Base-by-base conservation (phyloP, 2,888 invertebrate species). In the Oscheius myriophilus region DNA sequence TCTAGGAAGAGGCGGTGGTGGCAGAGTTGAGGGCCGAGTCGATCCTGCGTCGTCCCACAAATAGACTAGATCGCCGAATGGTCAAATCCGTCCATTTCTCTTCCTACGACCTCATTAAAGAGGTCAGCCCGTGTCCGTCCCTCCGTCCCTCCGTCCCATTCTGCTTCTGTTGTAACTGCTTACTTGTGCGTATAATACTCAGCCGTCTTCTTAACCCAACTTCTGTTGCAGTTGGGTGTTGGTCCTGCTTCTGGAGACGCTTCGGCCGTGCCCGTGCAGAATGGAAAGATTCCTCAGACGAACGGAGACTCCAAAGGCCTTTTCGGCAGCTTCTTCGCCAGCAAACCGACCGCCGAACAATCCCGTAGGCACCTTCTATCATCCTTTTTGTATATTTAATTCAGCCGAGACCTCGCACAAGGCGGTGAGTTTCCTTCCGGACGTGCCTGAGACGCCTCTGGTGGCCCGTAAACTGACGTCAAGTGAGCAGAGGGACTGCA, bases 401-500 rank as follows among this genome's bases (percentile, higher is more conserved):
- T 42, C 21, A 68, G 68, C 46, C 7, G 55, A 54, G 23, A n/a
- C 63, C 1, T 21, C 49, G 12, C 25, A 45, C 46, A 62, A 62
- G 18, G 57, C 63, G 16, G 76, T 72, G 1, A 78, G 75, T 45
- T 73, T 82, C 58, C 66, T 82, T 25, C 81, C 79, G 21, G 81
- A 80, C 59, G 79, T 82, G 1, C 82, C 82, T 2, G 79, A 79
- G 42, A 74, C 74, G 11, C 74, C 76, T 33, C 51, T 74, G 6
- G 46, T 61, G 25, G 74, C 73, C 43, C 58, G 84, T 9, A 75
- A 81, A 55, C 63, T 86, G 59, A 84, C 84, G 4, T 53, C 75
- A 1, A 74, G 80, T 11, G 86, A 86, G 58, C 73, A 82, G 54
- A 70, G 83, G 25, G 86, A 86, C 67, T 84, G 84, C 51, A 69